phyloP scores from a whole-genome alignment of 2,888 invertebrate species.

The Tuberolachnus salignus region DNA sequence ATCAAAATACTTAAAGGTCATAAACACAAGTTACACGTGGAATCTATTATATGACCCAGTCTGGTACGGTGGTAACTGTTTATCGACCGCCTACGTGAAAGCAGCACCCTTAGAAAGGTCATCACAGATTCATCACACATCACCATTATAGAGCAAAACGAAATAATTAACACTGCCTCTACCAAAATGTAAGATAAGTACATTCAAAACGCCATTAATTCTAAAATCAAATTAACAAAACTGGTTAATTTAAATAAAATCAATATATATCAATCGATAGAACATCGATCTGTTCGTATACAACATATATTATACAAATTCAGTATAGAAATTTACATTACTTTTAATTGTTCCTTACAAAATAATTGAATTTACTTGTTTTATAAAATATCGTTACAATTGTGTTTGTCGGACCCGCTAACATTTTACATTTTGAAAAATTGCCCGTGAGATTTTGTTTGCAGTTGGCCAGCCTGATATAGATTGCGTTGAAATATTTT shows the following conservation, averaged over 20 bases:
- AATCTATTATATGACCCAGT: not conserved
- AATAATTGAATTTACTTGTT: no score
- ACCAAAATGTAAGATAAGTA: not conserved
- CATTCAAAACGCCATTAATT: not conserved
- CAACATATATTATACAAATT: no score
- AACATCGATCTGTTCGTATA: no score
- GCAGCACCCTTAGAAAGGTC: not conserved
- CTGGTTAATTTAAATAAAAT: not conserved
- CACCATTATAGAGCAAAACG: not conserved
- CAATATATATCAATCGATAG: no score
- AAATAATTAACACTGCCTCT: not conserved
- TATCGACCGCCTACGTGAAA: constrained; percentile 6
- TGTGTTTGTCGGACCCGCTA: no score
- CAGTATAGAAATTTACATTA: no score
- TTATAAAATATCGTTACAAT: no score
- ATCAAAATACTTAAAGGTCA: constrained; percentile 23
- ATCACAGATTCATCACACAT: constrained; percentile 7
- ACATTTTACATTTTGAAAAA: no score
- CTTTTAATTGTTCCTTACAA: no score
- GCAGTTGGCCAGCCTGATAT: not conserved
- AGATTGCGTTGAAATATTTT: not conserved
- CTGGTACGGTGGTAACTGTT: not conserved
- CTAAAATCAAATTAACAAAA: not conserved
- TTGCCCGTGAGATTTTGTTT: no score
- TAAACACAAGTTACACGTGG: not conserved